Conservation (phyloP, 2,888 invertebrate genomes). For the Dorcus hopei region DNA sequence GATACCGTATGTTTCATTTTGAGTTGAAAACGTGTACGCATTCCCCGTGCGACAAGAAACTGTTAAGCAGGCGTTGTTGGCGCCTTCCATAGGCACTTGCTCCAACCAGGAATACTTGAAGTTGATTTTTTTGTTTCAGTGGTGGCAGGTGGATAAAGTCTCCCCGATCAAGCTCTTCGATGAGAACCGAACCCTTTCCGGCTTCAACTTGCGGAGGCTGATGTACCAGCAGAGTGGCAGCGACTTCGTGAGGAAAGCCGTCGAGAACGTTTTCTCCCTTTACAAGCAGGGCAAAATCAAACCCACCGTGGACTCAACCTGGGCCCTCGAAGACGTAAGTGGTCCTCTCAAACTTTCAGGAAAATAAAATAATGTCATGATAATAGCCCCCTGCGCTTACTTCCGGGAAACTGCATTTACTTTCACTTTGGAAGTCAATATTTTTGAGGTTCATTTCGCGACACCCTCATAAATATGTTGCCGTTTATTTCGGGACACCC, state of each 20-base stretch:
- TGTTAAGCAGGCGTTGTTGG: no score
- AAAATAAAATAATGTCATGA: not conserved
- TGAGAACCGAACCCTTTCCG: constrained; percentile 81
- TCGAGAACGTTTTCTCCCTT: constrained; percentile 69
- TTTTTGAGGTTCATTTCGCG: no score
- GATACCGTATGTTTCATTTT: no score
- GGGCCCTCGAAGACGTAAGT: constrained; percentile 83
- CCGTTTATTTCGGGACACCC: no score
- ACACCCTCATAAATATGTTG: no score
- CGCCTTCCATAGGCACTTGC: no score
- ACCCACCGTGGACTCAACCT: constrained; percentile 79
- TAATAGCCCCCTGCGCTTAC: no score
- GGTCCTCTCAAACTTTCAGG: not conserved
- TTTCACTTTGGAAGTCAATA: no score
- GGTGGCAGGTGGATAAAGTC: constrained; percentile 92
- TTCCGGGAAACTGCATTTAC: no score
- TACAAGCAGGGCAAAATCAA: constrained; percentile 78
- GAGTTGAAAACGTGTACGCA: no score
- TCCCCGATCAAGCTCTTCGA: constrained; percentile 85
- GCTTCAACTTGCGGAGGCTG: constrained; percentile 79
- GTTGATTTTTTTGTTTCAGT: constrained; percentile 52
- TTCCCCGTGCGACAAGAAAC: no score
- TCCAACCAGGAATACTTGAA: no score
- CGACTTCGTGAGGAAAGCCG: constrained; percentile 66
- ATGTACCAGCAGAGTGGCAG: constrained; percentile 75